A percentile compares a stretch with the other conserved stretches of the same genome.
Evolutionary conservation across 2,888 invertebrate genomes (phyloP).

Genomic region (Drosophila gaucha): DNA sequence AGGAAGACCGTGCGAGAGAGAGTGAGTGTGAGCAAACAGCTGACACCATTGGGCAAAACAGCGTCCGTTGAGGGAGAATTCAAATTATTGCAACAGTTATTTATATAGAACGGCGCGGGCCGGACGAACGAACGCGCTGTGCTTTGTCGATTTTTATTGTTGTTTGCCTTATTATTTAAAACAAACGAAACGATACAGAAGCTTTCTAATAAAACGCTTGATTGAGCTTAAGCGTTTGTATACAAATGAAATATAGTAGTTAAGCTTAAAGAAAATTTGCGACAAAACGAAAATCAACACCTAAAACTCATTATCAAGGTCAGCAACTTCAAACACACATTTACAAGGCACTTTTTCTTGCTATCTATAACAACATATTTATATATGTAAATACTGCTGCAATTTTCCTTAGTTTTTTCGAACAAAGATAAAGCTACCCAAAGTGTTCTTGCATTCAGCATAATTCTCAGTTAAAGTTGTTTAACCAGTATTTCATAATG

Average conservation of each 20-base stretch:
- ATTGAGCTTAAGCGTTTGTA: conserved; percentile 50
- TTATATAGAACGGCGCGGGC: conserved; percentile 35
- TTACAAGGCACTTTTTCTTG: conserved; percentile 1
- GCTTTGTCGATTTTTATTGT: conserved; percentile 17
- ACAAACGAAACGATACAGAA: conserved; percentile 41
- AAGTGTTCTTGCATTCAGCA: background rate
- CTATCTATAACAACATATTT: conserved; percentile 3
- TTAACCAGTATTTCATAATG: conserved; percentile 56
- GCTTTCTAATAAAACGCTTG: conserved; percentile 55
- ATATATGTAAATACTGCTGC: background rate
- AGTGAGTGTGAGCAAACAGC: conserved; percentile 48
- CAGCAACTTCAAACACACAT: conserved; percentile 21
- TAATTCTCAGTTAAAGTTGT: conserved; percentile 7
- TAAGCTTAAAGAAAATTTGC: conserved; percentile 7
- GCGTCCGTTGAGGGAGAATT: conserved; percentile 37
- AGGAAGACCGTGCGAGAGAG: conserved; percentile 7
- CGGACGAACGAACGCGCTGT: conserved; percentile 18
- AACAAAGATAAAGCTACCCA: background rate
- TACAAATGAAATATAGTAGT: conserved; percentile 5
- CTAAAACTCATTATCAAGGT: conserved; percentile 62
- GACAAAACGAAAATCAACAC: conserved; percentile 18
- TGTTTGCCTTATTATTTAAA: conserved; percentile 26
- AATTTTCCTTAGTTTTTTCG: background rate
- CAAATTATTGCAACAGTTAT: conserved; percentile 50
- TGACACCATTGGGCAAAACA: conserved; percentile 48